Evolutionary conservation across 2,888 invertebrate genomes (phyloP), one percentile per base, ranked within the genome.

Genomic region (Drosophila antonietae): DNA sequence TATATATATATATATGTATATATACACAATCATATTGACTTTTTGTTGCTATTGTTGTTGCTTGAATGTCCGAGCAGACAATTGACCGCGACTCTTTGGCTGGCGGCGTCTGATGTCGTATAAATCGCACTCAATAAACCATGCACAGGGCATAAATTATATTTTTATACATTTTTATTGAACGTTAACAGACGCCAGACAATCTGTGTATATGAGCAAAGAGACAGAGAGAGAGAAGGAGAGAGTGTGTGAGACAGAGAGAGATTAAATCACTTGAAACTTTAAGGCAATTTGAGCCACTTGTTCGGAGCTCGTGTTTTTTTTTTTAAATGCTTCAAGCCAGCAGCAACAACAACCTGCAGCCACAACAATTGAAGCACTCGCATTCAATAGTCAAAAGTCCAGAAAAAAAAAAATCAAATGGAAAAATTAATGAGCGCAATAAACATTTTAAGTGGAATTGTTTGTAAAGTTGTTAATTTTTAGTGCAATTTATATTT

Each of bases 401-500:
- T 68, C 66, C 61, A 67, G 20, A 7, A 23, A 37, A 53, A 53
- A 52, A 52, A 53, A 53, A 52, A 52, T 20, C 18, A 35, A 52
- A 15, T 1, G 5, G 10, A 73, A 79, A 87, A 87, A 87, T 87
- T 87, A 87, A 87, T 87, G 87, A 90, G 87, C 86, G 80, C 90
- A 85, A 87, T 87, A 87, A 87, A 87, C 90, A 87, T 87, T 89
- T 87, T 87, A 89, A 87, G 87, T 87, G 90, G 87, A 87, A 87
- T 90, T 87, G 87, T 87, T 87, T 88, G 88, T 82, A 61, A 87
- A 87, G 87, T 88, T 87, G 90, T 87, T 90, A 87, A 87, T 89
- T 90, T 88, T 89, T 89, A 89, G 90, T 88, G 90, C 88, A 85
- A 90, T 89, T 89, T 82, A 89, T 89, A 57, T 85, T 88, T 72